Conservation (phyloP, 2,888 invertebrate species). For the Platypus cylindrus region DNA sequence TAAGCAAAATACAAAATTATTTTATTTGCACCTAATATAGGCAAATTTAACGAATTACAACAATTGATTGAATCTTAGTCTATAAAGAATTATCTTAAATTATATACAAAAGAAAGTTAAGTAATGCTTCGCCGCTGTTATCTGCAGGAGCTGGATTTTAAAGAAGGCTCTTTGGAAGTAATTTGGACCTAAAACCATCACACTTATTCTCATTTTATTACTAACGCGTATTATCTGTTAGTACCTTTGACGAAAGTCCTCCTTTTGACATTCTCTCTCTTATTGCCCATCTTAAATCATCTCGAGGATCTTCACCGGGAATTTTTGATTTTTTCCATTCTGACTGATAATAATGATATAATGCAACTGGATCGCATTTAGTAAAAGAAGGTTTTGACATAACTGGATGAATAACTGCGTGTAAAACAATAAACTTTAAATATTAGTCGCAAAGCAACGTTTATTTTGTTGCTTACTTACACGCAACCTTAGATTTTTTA, state of each 20-base stretch:
- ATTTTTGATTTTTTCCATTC: conserved; percentile 64
- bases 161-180: conserved; percentile 6
- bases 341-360: conserved; percentile 64
- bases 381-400: conserved; percentile 16
- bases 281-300: conserved; percentile 55
- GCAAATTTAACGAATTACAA: too few relatives aligned
- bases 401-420: conserved; percentile 47
- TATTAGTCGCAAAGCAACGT: neutral
- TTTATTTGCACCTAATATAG: too few relatives aligned
- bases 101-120: too few relatives aligned
- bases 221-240: too few relatives aligned
- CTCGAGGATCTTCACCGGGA: conserved; percentile 58
- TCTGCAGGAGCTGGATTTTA: conserved; percentile 10
- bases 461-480: conserved; percentile 15
- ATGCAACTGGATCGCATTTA: conserved; percentile 57
- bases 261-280: conserved; percentile 54
- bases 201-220: too few relatives aligned
- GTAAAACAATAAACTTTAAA: conserved; percentile 1
- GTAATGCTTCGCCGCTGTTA: too few relatives aligned
- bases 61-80: too few relatives aligned
- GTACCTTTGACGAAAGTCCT: too few relatives aligned
- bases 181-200: conserved; percentile 12
- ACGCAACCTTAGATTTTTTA: conserved; percentile 18
- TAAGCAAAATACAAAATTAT: too few relatives aligned
- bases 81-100: too few relatives aligned